Base-by-base conservation (phyloP, 64 coral and sea anemone genomes). In the Stichodactyla mertensii region DNA sequence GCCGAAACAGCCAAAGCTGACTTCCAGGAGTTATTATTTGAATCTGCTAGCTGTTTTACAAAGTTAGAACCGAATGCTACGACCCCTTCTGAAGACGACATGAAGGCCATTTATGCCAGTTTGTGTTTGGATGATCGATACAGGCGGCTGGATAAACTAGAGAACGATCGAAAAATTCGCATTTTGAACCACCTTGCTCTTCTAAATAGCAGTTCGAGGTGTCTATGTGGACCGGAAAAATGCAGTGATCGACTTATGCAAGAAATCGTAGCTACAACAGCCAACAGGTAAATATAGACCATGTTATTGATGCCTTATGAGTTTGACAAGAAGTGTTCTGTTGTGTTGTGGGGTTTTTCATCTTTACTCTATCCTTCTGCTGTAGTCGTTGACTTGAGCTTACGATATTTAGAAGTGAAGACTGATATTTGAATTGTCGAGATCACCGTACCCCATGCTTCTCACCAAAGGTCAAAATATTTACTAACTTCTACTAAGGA, bases 1-100 rank as follows among this genome's bases (percentile, higher is more conserved):
- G 86, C 87, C 10, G 97, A 89, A 57, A 88, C 95, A 84, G 97
- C 93, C 52, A 92, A 94, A 86, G 82, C 89, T 45, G 97, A 99
- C 77, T 99, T 99, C 78, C 97, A 99, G 36, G 97, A 99, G 57
- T 92, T 99, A 64, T 84, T 99, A 45, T 99, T 99, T 61, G 97
- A 99, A 80, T 99, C 97, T 55, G 97, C 97, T 12, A 86, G 88
- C 36, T 89, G 92, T 74, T 99, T 99, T 88, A 89, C 88, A 55
- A 95, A 95, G 86, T 83, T 99, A 16, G 97, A 92, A 51, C 97
- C 93, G 12, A 92, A 86, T 56, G 69, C 74, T 66, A 90, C 83
- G 26, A 86, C 91, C 8, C 97, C 97, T 3, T 93, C 91, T 24
- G 91, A 88, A 0, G 90, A 95, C 67, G 93, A 99, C 80, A 92